phyloP scores from a whole-genome alignment of 2,113 vertebrate genomes.

The Pluvianellus socialis region DNA sequence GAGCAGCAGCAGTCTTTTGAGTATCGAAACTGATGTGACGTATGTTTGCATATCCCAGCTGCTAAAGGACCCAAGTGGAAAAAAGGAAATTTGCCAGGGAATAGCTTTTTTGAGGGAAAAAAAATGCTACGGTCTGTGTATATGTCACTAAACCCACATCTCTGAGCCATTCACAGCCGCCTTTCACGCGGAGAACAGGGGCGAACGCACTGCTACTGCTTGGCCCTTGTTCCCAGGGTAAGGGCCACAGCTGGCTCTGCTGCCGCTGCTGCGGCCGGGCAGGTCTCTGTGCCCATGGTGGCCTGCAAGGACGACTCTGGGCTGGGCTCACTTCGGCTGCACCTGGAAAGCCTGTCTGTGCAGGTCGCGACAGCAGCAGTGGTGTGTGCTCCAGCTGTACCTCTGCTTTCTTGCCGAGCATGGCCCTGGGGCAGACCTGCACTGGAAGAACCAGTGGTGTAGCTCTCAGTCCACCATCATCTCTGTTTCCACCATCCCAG shows the following conservation, averaged over 20 bases:
- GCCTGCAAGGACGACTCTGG: not conserved
- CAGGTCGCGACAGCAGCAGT: not conserved
- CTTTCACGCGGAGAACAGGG: not conserved
- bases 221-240: not conserved
- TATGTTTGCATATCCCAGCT: not conserved
- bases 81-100: not conserved
- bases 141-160: not conserved
- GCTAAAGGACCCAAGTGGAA: not conserved
- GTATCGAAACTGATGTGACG: not conserved
- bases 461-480: not conserved
- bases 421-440: not conserved
- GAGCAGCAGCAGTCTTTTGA: not conserved
- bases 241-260: not conserved
- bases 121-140: not conserved
- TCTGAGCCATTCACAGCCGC: not conserved
- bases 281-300: fast-evolving
- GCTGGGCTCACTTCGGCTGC: not conserved
- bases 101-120: not conserved
- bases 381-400: not conserved
- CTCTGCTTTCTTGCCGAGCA: not conserved
- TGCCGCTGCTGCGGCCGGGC: not conserved
- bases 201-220: not conserved
- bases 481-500: not conserved
- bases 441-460: not conserved
- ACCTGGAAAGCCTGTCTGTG: not conserved